These are phyloP conservation scores for Gopherus evgoodei DNA, from an alignment of 2,113 vertebrate species.

Conservation along the genomic window DNA sequence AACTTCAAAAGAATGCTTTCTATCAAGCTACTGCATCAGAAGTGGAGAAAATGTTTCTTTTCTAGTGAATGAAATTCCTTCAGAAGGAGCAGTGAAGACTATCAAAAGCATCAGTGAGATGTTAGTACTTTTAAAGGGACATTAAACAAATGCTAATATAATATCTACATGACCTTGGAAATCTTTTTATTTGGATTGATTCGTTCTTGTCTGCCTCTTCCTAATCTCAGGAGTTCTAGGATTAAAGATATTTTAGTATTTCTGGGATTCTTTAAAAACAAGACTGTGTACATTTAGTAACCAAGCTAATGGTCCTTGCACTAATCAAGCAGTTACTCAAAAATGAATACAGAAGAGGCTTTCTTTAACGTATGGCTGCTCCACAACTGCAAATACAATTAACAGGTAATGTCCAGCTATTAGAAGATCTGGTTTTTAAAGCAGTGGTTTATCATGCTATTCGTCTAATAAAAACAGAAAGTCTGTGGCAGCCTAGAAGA, in stretches of 20 bases:
- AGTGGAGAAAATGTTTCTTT: constrained; percentile 50
- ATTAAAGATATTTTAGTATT: constrained; percentile 69
- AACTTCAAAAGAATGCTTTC: constrained; percentile 78
- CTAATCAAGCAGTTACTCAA: constrained; percentile 73
- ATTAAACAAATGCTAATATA: constrained; percentile 60
- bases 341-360: constrained; percentile 72
- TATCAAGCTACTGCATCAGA: constrained; percentile 69
- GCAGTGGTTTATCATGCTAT: constrained; percentile 53
- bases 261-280: constrained; percentile 70
- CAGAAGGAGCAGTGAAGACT: constrained; percentile 70
- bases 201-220: constrained; percentile 63
- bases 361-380: constrained; percentile 66
- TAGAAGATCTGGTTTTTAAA: constrained; percentile 56
- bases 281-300: constrained; percentile 56
- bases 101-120: constrained; percentile 55
- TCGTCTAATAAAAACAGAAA: constrained; percentile 43
- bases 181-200: constrained; percentile 71
- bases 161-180: constrained; percentile 81
- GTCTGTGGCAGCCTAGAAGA: constrained; percentile 46
- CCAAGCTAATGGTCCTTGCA: constrained; percentile 72
- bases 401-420: constrained; percentile 71
- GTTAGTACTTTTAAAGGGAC: constrained; percentile 69
- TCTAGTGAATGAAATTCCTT: constrained; percentile 61
- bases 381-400: constrained; percentile 65
- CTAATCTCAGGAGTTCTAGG: constrained; percentile 68